Evolutionary conservation across 2,888 invertebrate species (phyloP).

Genomic region (Stenurella melanura): DNA sequence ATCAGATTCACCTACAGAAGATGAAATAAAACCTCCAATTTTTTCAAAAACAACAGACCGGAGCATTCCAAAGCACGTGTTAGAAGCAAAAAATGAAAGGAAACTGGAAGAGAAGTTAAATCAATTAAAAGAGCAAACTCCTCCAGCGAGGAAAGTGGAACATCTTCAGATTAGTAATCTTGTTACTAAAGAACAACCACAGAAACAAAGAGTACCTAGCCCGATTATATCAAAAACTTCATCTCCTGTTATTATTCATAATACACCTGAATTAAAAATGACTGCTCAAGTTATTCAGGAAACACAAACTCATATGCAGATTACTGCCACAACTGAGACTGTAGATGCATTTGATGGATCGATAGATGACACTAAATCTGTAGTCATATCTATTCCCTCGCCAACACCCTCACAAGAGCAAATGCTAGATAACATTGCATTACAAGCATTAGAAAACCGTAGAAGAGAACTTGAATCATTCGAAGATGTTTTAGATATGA

Average conservation of each 20-base stretch:
- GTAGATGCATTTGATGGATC: constrained; percentile 77
- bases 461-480: constrained; percentile 79
- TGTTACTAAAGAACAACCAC: constrained; percentile 71
- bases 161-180: constrained; percentile 66
- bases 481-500: constrained; percentile 82
- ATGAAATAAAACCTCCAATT: constrained; percentile 55
- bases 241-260: constrained; percentile 67
- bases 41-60: constrained; percentile 49
- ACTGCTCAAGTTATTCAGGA: constrained; percentile 71
- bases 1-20: constrained; percentile 58
- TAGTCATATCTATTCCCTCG: constrained; percentile 81
- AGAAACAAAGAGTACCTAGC: constrained; percentile 66
- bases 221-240: constrained; percentile 64
- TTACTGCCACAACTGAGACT: constrained; percentile 73
- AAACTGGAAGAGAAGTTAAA: constrained; percentile 45
- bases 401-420: constrained; percentile 81
- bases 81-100: constrained; percentile 39
- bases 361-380: constrained; percentile 78
- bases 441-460: constrained; percentile 77
- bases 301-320: constrained; percentile 66
- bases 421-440: constrained; percentile 79
- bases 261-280: constrained; percentile 71
- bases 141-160: constrained; percentile 55
- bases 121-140: constrained; percentile 38
- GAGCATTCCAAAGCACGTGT: constrained; percentile 11